Conservation (phyloP, 2,888 invertebrate species). For the Lithophane ornitopus region DNA sequence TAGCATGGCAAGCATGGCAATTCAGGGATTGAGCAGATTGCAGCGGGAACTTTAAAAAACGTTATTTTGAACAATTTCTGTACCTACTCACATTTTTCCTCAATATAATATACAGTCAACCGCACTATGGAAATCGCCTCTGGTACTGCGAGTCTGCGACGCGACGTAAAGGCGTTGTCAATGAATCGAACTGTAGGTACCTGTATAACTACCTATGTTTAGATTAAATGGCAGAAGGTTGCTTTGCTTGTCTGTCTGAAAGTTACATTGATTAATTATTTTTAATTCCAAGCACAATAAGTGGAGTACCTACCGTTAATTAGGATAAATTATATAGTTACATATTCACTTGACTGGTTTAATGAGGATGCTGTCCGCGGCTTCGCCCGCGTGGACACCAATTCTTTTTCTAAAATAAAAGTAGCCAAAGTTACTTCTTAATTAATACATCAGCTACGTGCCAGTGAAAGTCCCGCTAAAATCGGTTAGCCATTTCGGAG, state of each 20-base stretch:
- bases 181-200: too few species aligned
- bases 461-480: too few species aligned
- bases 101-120: too few species aligned
- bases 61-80: background rate
- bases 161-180: background rate
- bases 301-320: background rate
- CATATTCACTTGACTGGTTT: background rate
- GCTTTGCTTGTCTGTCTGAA: conserved; percentile 1
- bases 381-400: too few species aligned
- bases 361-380: background rate
- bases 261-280: background rate
- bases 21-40: background rate
- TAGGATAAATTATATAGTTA: background rate
- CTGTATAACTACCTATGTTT: background rate
- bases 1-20: conserved; percentile 19
- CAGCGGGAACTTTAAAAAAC: conserved; percentile 9
- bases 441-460: too few species aligned
- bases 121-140: background rate
- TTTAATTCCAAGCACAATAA: too few species aligned
- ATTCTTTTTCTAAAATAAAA: too few species aligned
- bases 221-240: background rate
- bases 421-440: too few species aligned
- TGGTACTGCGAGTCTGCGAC: too few species aligned
- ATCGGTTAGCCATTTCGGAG: too few species aligned
- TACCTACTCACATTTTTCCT: background rate